Evolutionary conservation across 1,140 invertebrate genomes (phyloP).

Genomic region (Neotoxoptera formosana): DNA sequence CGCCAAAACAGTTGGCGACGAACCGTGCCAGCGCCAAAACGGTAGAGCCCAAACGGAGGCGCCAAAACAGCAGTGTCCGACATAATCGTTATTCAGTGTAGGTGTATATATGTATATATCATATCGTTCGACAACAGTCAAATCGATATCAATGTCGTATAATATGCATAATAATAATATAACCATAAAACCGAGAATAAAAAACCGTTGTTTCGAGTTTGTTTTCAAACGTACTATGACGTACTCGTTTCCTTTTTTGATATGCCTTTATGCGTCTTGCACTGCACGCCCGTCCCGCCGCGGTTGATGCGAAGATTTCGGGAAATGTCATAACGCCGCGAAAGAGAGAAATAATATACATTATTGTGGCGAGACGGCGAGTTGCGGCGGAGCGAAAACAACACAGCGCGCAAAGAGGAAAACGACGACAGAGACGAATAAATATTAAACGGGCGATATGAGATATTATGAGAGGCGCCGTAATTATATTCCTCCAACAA

Average conservation of each 20-base stretch:
- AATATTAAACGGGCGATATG: neutral
- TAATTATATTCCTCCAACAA: neutral
- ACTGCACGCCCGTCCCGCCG: fast-evolving
- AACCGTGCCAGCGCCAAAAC: too few relatives aligned
- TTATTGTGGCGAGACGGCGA: neutral
- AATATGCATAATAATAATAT: neutral
- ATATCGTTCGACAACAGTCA: neutral
- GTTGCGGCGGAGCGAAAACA: neutral
- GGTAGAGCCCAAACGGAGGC: too few relatives aligned
- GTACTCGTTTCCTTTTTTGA: neutral
- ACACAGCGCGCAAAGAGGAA: neutral
- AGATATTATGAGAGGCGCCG: neutral
- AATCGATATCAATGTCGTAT: neutral
- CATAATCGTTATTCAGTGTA: too few relatives aligned
- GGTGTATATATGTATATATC: too few relatives aligned
- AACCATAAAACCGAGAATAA: neutral
- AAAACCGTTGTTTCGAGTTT: neutral
- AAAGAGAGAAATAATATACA: neutral
- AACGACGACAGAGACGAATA: neutral
- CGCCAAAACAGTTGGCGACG: too few relatives aligned
- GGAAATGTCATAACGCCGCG: neutral
- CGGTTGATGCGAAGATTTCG: neutral
- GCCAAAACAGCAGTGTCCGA: too few relatives aligned
- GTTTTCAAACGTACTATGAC: neutral
- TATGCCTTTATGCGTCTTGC: neutral